Evolutionary conservation across 2,797 vertebrate genomes (phyloP).

Genomic region (Sebastes ruberrimus): DNA sequence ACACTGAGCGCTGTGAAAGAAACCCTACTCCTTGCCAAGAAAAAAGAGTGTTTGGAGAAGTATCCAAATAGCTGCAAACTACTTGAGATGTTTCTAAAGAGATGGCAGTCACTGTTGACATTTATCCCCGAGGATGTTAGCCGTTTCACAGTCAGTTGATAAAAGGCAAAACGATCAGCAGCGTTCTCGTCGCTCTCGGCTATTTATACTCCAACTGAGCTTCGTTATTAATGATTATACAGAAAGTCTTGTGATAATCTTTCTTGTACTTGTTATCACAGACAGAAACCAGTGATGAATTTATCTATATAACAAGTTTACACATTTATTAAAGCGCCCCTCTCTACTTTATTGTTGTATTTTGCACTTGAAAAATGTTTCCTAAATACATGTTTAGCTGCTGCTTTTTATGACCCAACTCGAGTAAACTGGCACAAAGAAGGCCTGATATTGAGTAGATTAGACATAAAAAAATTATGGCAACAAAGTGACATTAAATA

Average conservation of each 20-base stretch:
- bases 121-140: constrained; percentile 60
- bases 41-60: constrained; percentile 51
- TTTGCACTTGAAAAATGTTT: too few species aligned
- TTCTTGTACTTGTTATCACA: not conserved
- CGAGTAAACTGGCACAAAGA: too few species aligned
- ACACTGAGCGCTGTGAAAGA: constrained; percentile 13
- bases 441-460: too few species aligned
- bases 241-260: not conserved
- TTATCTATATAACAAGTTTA: too few species aligned
- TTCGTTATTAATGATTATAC: not conserved
- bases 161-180: not conserved
- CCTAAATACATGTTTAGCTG: too few species aligned
- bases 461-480: too few species aligned
- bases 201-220: constrained; percentile 25
- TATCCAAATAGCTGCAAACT: constrained; percentile 64
- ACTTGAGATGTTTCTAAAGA: constrained; percentile 40
- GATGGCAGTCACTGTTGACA: constrained; percentile 33
- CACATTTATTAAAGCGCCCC: too few species aligned
- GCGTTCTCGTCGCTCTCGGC: not conserved
- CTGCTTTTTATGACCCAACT: too few species aligned
- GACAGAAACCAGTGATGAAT: too few species aligned
- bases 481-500: too few species aligned
- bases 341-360: too few species aligned
- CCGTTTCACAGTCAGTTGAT: constrained; percentile 14
- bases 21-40: constrained; percentile 11